These are phyloP conservation scores for Eleginops maclovinus DNA, from an alignment of 2,113 vertebrate genomes.

Conservation along the genomic window DNA sequence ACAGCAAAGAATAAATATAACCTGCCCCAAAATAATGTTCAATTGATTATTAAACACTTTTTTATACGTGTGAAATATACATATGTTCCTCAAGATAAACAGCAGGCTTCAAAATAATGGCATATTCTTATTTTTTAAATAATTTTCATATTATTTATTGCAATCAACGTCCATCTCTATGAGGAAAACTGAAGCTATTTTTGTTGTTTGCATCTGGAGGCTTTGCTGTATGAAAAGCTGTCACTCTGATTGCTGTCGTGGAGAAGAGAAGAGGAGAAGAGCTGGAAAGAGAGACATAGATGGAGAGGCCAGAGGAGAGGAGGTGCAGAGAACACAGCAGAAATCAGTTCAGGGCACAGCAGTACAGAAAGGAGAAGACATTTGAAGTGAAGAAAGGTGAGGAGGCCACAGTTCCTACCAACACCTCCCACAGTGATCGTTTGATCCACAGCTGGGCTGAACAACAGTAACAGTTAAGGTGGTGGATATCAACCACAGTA, in stretches of 20 bases:
- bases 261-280: conserved; percentile 11
- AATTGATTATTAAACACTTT: conserved; percentile 8
- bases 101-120: conserved; percentile 8
- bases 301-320: conserved; percentile 17
- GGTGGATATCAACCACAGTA: neutral
- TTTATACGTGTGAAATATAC: neutral
- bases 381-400: conserved; percentile 44
- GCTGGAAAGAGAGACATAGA: conserved; percentile 3
- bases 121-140: conserved; percentile 6
- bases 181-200: conserved; percentile 55
- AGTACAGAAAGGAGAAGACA: conserved; percentile 41
- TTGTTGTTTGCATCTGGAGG: conserved; percentile 38
- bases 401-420: conserved; percentile 38
- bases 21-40: neutral
- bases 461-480: conserved; percentile 6
- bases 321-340: conserved; percentile 15
- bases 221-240: conserved; percentile 48
- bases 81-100: conserved; percentile 18
- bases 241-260: conserved; percentile 54
- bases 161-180: conserved; percentile 7
- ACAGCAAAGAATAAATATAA: neutral
- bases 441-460: conserved; percentile 31
- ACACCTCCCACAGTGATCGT: conserved; percentile 33
- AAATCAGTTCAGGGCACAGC: conserved; percentile 35
- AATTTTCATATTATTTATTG: conserved; percentile 4